Conservation (phyloP, 2,888 invertebrate genomes). For the Philhelius pedissequus region DNA sequence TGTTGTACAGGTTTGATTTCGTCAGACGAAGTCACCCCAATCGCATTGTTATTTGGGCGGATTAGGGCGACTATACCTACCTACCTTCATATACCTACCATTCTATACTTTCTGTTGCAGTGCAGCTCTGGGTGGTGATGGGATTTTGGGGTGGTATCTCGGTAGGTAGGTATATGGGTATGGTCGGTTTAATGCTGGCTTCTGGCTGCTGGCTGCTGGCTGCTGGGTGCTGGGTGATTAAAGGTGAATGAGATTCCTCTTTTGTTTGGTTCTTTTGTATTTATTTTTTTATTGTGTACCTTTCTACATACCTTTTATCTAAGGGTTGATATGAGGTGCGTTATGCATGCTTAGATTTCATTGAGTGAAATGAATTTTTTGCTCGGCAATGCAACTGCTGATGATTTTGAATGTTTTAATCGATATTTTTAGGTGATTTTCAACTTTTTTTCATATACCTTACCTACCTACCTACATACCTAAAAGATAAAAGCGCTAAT, state of each 20-base stretch:
- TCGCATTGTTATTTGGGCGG: conserved; percentile 67
- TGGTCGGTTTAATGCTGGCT: conserved; percentile 60
- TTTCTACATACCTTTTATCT: conserved; percentile 1
- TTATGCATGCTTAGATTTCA: conserved; percentile 57
- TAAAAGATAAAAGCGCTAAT: conserved; percentile 37
- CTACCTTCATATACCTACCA: background rate
- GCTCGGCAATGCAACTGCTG: conserved; percentile 30
- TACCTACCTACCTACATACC: no score
- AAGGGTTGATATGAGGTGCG: conserved; percentile 42
- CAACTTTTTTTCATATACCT: conserved; percentile 13
- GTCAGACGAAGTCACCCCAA: conserved; percentile 59
- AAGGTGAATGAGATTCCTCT: conserved; percentile 62
- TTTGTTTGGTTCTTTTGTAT: conserved; percentile 44
- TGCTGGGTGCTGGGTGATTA: conserved; percentile 56
- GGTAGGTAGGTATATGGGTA: no score
- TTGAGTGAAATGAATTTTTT: conserved; percentile 3
- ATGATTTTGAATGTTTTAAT: conserved; percentile 47
- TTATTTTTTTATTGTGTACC: background rate
- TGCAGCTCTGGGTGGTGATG: background rate
- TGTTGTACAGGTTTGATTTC: conserved; percentile 64
- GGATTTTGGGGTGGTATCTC: conserved; percentile 40
- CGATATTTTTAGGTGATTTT: conserved; percentile 40
- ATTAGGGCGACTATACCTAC: conserved; percentile 56
- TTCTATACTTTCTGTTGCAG: conserved; percentile 47
- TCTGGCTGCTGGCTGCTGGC: conserved; percentile 43